phyloP scores from a whole-genome alignment of 2,113 vertebrate genomes.

The Crotalus helleri region DNA sequence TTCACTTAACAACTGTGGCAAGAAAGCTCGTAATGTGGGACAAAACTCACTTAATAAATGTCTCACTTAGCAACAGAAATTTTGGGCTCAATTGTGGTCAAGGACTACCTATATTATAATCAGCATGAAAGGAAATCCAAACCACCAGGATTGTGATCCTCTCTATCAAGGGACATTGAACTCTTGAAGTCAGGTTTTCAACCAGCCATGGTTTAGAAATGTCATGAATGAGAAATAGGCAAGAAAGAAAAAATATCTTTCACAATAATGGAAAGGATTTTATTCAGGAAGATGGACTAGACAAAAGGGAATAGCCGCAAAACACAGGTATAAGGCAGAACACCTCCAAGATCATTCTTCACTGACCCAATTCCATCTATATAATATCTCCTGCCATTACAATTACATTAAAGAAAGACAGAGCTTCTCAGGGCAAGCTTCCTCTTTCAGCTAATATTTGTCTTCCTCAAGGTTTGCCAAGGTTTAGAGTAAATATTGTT shows the following conservation, averaged over 20 bases:
- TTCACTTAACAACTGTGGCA: neutral
- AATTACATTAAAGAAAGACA: conserved; percentile 5
- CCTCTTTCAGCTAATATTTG: conserved; percentile 11
- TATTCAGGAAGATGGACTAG: neutral
- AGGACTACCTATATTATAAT: neutral
- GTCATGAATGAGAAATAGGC: neutral
- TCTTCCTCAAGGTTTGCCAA: neutral
- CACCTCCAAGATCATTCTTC: neutral
- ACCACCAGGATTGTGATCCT: neutral
- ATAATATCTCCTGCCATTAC: neutral
- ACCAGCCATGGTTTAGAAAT: neutral
- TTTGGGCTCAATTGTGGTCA: neutral
- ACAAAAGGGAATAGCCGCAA: neutral
- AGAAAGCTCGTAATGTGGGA: neutral
- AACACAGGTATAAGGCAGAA: neutral
- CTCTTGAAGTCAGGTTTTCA: neutral
- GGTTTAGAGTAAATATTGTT: conserved; percentile 30
- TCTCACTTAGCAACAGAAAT: neutral
- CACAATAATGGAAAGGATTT: neutral
- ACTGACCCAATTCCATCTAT: neutral
- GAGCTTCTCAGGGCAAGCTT: conserved; percentile 13
- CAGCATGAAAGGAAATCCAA: neutral
- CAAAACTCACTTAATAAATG: neutral
- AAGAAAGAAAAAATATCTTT: neutral
- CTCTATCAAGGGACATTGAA: neutral